Evolutionary conservation across 2,797 vertebrate genomes (phyloP), one percentile per base, ranked within the genome.

Genomic region (Coregonus sp.): DNA sequence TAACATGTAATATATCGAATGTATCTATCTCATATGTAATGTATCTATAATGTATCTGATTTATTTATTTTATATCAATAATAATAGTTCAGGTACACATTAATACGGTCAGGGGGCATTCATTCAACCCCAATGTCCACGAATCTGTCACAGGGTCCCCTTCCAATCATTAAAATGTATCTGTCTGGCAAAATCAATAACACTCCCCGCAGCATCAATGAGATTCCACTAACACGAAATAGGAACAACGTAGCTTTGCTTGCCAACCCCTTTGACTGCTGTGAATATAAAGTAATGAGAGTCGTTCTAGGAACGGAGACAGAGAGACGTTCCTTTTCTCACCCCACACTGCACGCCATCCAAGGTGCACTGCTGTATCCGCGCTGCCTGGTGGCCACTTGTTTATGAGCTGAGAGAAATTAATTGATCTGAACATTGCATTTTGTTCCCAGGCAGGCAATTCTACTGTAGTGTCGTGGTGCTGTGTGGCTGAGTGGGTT

Each of bases 381-480:
- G 73, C 35, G 75, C 65, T 75, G 73, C 76, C 71, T 47, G 73
- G 84, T 78, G 80, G 78, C 75, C 75, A 50, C 76, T 25, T 25
- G 25, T 25, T 25, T 25, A 25, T 25, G 25, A 25, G 25, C 25
- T 72, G 74, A 40, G 35, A 74, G 70, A 78, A 59, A 85, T 72
- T 71, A 81, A 84, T 5, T 76, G 35, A 84, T 82, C 79, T 73
- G 81, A 82, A 82, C 76, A 84, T 70, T 81, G 12, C 70, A 66
- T 85, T 79, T 89, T 47, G 7, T 47, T 47, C 63, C 63, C n/a
- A 75, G 72, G 61, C 20, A 25, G 20, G 6, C 20, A 63, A 16
- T 16, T 16, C 54, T 18, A n/a, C 54, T 66, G 11, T 66, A 29
- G 20, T 66, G 63, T 66, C 0, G 25, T 31, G 11, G 11, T 29